Conservation (phyloP, 2,113 vertebrate species). For the Lota lota region DNA sequence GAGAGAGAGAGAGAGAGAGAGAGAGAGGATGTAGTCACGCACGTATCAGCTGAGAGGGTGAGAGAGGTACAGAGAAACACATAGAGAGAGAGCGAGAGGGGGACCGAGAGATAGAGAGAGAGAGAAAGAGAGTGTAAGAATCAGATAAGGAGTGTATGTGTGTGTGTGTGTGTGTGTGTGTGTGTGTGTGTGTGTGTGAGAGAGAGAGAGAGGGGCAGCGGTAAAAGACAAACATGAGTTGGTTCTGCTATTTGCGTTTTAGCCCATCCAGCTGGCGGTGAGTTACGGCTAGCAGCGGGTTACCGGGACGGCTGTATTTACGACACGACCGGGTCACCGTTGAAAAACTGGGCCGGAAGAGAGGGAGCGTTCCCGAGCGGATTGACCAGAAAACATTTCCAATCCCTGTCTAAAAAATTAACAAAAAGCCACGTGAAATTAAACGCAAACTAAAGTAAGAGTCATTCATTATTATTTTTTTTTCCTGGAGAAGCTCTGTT, state of each 20-base stretch:
- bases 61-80: not conserved
- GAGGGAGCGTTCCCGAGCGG: slow-evolving; percentile 91
- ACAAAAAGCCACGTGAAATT: not conserved
- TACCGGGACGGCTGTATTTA: slow-evolving; percentile 91
- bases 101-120: too few species aligned
- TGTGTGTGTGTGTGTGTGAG: slow-evolving; percentile 66
- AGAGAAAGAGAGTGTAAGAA: slow-evolving; percentile 42
- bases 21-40: slow-evolving; percentile 9
- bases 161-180: too few species aligned
- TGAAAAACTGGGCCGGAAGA: slow-evolving; percentile 99
- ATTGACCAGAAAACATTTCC: slow-evolving; percentile 93
- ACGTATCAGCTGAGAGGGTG: slow-evolving; percentile 52
- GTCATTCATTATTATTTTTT: slow-evolving; percentile 69
- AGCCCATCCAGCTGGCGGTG: slow-evolving; percentile 76
- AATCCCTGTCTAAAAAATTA: slow-evolving; percentile 88
- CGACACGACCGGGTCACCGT: slow-evolving; percentile 94
- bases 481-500: slow-evolving; percentile 83
- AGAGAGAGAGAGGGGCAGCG: slow-evolving; percentile 46
- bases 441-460: slow-evolving; percentile 71
- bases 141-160: too few species aligned
- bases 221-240: slow-evolving; percentile 71
- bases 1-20: slow-evolving; percentile 28
- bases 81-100: too few species aligned
- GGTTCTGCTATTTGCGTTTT: slow-evolving; percentile 80
- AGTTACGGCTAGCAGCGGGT: slow-evolving; percentile 86